These are phyloP conservation scores for Vanessa tameamea DNA, from an alignment of 1,140 invertebrate genomes.

Conservation along the genomic window DNA sequence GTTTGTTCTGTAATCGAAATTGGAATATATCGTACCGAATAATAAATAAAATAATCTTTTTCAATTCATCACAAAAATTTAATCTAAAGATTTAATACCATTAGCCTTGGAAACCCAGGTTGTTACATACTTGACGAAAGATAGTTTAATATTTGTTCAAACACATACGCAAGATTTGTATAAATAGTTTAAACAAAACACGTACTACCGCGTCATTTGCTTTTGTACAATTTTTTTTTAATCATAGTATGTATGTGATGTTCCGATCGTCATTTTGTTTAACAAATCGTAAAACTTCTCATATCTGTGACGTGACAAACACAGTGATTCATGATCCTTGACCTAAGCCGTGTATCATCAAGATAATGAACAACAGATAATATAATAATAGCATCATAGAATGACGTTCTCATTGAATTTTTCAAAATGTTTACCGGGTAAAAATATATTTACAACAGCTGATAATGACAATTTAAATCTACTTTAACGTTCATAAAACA, in stretches of 20 bases:
- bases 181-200: neutral
- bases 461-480: too few relatives aligned
- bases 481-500: too few relatives aligned
- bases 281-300: conserved; percentile 6
- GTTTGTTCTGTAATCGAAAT: conserved; percentile 1
- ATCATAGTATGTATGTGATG: too few relatives aligned
- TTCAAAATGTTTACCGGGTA: conserved; percentile 5
- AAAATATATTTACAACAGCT: neutral
- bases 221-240: too few relatives aligned
- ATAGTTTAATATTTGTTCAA: neutral
- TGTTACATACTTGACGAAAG: neutral
- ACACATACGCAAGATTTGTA: neutral
- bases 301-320: conserved; percentile 16
- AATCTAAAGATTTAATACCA: neutral
- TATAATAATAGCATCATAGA: conserved; percentile 20
- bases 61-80: neutral
- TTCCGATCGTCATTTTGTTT: neutral
- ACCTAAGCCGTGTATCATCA: conserved; percentile 37
- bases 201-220: neutral
- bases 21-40: neutral
- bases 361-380: conserved; percentile 30
- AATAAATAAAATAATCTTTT: neutral
- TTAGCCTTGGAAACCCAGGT: neutral
- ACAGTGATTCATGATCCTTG: conserved; percentile 39
- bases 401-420: conserved; percentile 8